A percentile compares a stretch with the other conserved stretches of the same genome.
Evolutionary conservation across 2,888 invertebrate species (phyloP).

Genomic region (Rhaphigaster nebulosa): DNA sequence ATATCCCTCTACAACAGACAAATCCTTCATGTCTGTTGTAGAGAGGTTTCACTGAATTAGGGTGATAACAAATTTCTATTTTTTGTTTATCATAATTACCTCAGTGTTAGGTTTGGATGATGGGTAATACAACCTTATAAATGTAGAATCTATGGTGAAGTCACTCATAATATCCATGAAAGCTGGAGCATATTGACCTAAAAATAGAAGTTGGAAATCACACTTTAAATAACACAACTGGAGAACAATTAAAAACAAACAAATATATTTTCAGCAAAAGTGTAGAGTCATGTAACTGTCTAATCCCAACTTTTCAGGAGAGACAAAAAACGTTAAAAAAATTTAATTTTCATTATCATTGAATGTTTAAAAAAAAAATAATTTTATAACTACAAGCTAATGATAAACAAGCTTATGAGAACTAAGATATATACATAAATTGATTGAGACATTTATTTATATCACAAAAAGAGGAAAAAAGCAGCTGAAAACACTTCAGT

Average conservation of each 20-base stretch:
- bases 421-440: background rate
- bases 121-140: conserved; percentile 75
- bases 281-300: too few species aligned
- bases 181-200: conserved; percentile 73
- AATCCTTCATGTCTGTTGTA: too few species aligned
- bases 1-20: too few species aligned
- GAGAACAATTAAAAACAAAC: background rate
- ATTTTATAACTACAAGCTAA: too few species aligned
- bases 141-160: conserved; percentile 71
- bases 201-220: conserved; percentile 63
- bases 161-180: conserved; percentile 74
- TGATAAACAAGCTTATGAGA: background rate
- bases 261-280: background rate
- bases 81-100: background rate
- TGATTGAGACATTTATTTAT: background rate
- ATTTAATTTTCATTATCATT: too few species aligned
- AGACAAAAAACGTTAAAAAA: too few species aligned
- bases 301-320: too few species aligned
- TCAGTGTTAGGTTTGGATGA: conserved; percentile 66
- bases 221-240: background rate
- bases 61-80: background rate
- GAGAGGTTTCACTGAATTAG: too few species aligned
- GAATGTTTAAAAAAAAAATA: too few species aligned
- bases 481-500: background rate
- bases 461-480: background rate